These are phyloP conservation scores for Solea solea DNA, from an alignment of 2,113 vertebrate species.

Conservation along the genomic window DNA sequence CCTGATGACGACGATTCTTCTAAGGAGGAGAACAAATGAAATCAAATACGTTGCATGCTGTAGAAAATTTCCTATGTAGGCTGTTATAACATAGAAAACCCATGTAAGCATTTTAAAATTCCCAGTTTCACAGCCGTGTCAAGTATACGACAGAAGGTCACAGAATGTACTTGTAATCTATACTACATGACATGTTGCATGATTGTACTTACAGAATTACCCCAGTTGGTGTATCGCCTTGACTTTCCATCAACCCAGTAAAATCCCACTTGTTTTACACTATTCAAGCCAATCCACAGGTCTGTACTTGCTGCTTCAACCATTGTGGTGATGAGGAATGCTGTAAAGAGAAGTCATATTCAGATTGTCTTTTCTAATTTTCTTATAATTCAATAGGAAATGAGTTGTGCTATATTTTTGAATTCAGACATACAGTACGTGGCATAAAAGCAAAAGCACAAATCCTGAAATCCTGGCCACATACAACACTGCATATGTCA, in stretches of 20 bases:
- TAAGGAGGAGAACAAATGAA: constrained; percentile 26
- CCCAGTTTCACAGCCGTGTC: too few relatives aligned
- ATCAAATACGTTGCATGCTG: background rate
- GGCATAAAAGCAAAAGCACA: too few relatives aligned
- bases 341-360: constrained; percentile 65
- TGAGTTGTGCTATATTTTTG: background rate
- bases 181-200: too few relatives aligned
- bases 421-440: background rate
- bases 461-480: too few relatives aligned
- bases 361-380: too few relatives aligned
- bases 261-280: constrained; percentile 80
- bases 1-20: constrained; percentile 39
- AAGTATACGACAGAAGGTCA: too few relatives aligned
- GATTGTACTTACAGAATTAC: constrained; percentile 54
- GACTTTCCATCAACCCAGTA: constrained; percentile 88
- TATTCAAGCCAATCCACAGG: constrained; percentile 90
- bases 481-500: too few relatives aligned
- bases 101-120: too few relatives aligned
- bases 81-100: too few relatives aligned
- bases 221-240: constrained; percentile 88
- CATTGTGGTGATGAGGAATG: constrained; percentile 85
- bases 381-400: background rate
- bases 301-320: constrained; percentile 61
- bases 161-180: too few relatives aligned
- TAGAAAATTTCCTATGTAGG: background rate